phyloP scores from a whole-genome alignment of 2,113 vertebrate species.

The Pica pica region DNA sequence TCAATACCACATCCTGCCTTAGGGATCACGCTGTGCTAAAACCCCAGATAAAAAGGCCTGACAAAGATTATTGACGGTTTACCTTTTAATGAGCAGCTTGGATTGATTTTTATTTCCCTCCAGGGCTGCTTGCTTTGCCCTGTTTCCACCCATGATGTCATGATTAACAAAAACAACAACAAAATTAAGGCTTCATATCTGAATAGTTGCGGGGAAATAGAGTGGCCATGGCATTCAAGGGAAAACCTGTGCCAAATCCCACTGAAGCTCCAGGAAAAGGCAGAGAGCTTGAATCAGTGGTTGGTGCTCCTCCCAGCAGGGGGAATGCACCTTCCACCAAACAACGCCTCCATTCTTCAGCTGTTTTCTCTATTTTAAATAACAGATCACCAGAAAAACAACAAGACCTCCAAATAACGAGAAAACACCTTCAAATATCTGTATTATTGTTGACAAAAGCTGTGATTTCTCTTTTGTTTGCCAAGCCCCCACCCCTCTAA shows the following conservation, averaged over 20 bases:
- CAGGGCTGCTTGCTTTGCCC: slow-evolving; percentile 70
- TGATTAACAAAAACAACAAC: slow-evolving; percentile 66
- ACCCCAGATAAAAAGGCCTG: slow-evolving; percentile 80
- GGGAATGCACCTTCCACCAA: background rate
- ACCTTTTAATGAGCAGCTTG: slow-evolving; percentile 82
- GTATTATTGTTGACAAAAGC: background rate
- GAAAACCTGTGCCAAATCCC: background rate
- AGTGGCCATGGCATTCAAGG: background rate
- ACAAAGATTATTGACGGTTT: slow-evolving; percentile 83
- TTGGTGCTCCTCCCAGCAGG: background rate
- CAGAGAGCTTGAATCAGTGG: background rate
- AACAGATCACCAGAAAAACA: accelerated
- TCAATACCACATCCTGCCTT: slow-evolving; percentile 70
- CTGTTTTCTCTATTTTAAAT: accelerated
- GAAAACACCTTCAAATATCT: background rate
- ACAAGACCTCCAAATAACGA: background rate
- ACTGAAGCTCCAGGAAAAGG: background rate
- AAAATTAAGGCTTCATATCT: slow-evolving; percentile 58
- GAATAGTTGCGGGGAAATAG: slow-evolving; percentile 51
- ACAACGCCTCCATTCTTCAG: accelerated
- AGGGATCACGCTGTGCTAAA: slow-evolving; percentile 77
- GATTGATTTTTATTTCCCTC: slow-evolving; percentile 78
- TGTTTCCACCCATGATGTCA: slow-evolving; percentile 64
- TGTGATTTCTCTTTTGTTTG: background rate
- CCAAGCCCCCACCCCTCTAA: background rate